These are phyloP conservation scores for Euclidia mi DNA, from an alignment of 2,888 invertebrate species.

Conservation along the genomic window DNA sequence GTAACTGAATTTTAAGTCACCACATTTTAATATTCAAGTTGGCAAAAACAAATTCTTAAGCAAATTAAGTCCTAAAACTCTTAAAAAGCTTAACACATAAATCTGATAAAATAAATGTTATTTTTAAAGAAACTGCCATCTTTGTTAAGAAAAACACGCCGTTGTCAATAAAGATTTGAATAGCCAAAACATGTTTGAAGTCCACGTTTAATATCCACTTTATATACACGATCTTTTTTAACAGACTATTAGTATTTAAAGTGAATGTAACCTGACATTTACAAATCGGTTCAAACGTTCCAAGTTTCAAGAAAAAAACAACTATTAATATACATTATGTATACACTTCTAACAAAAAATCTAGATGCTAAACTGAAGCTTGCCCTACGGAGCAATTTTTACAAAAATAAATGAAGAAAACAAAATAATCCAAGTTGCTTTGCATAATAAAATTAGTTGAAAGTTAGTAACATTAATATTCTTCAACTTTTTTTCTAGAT, in stretches of 20 bases:
- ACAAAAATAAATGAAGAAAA: slow-evolving; percentile 42
- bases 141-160: no score
- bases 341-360: slow-evolving; percentile 13
- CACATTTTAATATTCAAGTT: no score
- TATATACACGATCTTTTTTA: background rate
- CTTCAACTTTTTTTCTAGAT: slow-evolving; percentile 39
- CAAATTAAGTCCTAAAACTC: no score
- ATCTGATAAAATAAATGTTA: no score
- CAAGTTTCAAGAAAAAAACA: slow-evolving; percentile 1
- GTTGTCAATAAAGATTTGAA: no score
- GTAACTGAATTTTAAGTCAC: no score
- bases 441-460: slow-evolving; percentile 46
- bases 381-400: slow-evolving; percentile 34
- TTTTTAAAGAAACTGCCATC: no score
- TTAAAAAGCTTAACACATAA: no score
- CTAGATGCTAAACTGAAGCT: slow-evolving; percentile 15
- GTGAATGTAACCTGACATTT: slow-evolving; percentile 11
- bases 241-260: background rate
- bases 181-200: no score
- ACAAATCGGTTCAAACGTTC: slow-evolving; percentile 8
- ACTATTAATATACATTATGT: slow-evolving; percentile 13
- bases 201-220: background rate
- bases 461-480: slow-evolving; percentile 49
- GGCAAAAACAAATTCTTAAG: no score
- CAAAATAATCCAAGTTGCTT: slow-evolving; percentile 41